Conservation (phyloP, 2,888 invertebrate species). For the Hofmannophila pseudospretella region DNA sequence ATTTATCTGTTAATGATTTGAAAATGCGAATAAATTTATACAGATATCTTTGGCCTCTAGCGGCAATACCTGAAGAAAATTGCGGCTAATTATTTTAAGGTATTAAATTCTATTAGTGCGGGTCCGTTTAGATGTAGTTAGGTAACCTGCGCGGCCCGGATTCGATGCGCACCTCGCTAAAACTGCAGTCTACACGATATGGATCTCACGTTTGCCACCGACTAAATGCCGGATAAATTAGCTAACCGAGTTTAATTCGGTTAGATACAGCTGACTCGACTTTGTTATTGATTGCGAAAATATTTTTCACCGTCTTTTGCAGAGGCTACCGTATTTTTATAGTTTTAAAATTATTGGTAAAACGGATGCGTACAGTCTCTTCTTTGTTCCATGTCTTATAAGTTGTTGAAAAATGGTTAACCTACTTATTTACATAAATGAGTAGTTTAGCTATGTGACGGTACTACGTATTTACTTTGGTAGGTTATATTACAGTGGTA, state of each 20-base stretch:
- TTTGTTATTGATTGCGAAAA: slow-evolving; percentile 4
- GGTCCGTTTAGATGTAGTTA: slow-evolving; percentile 1
- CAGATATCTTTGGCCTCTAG: no score
- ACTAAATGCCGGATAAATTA: slow-evolving; percentile 72
- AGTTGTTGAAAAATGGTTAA: no score
- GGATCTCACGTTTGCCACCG: slow-evolving; percentile 69
- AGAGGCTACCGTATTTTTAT: neutral
- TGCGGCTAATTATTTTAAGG: slow-evolving; percentile 12
- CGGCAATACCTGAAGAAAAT: no score
- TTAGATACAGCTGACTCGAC: slow-evolving; percentile 29
- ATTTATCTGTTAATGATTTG: no score
- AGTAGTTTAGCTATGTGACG: no score
- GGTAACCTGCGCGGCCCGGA: slow-evolving; percentile 51
- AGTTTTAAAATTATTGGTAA: neutral
- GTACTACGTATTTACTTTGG: no score
- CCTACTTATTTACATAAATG: no score
- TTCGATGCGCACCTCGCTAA: slow-evolving; percentile 53
- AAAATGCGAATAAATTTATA: no score
- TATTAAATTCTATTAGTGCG: slow-evolving; percentile 19
- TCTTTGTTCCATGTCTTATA: no score
- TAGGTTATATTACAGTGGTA: no score
- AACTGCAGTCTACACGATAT: slow-evolving; percentile 61
- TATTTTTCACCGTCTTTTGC: neutral
- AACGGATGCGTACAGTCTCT: no score
- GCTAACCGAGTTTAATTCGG: slow-evolving; percentile 63